Percentiles rank a stretch among this genome's conserved stretches.
Evolutionary conservation across 2,888 invertebrate species (phyloP).

Genomic region (Vanessa cardui): DNA sequence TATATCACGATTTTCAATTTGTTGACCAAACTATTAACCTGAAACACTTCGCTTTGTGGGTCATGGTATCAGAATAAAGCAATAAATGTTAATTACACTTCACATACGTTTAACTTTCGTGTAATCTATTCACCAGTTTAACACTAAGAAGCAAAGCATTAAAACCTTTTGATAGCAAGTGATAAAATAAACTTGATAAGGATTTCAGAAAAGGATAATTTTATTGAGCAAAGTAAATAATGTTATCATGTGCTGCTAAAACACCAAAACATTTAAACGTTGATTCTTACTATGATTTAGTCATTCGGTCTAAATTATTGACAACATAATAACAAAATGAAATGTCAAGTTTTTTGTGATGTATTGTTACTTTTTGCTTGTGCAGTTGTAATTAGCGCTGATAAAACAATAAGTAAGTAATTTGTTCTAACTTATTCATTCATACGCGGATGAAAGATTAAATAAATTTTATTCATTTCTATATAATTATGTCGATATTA

Average conservation of each 20-base stretch:
- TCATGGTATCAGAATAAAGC: constrained; percentile 27
- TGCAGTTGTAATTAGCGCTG: neutral
- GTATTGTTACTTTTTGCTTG: neutral
- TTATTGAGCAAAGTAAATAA: constrained; percentile 23
- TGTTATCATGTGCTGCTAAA: constrained; percentile 25
- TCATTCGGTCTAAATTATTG: neutral
- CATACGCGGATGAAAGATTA: too few species aligned
- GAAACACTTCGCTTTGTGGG: constrained; percentile 25
- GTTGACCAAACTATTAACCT: constrained; percentile 7
- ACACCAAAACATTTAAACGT: constrained; percentile 20
- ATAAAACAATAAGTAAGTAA: neutral
- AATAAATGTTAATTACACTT: constrained; percentile 11
- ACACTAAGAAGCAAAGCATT: constrained; percentile 3
- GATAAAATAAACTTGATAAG: constrained; percentile 17
- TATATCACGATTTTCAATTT: too few species aligned
- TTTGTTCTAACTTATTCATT: neutral
- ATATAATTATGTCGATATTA: too few species aligned
- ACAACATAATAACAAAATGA: neutral
- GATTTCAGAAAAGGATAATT: constrained; percentile 28
- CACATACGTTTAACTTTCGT: constrained; percentile 7
- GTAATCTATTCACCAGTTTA: constrained; percentile 6
- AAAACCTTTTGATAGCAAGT: constrained; percentile 24
- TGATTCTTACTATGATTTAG: neutral
- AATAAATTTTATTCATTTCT: too few species aligned
- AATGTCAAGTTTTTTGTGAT: neutral